phyloP scores from a whole-genome alignment of 2,888 invertebrate species.

The Cantharis nigra region DNA sequence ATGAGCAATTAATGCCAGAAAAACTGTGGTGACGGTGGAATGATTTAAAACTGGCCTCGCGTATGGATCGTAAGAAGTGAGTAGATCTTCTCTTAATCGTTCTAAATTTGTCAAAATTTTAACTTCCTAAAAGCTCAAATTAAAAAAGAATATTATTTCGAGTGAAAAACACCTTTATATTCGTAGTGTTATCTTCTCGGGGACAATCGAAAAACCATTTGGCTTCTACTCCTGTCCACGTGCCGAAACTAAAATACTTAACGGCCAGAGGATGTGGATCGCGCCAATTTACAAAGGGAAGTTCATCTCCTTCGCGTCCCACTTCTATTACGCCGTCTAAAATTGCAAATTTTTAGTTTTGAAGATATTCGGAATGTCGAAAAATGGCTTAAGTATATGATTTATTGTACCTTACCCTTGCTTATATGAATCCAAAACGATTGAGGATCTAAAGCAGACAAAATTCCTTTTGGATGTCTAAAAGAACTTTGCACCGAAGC shows the following conservation, averaged over 20 bases:
- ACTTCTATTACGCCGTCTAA: constrained; percentile 67
- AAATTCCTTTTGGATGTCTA: constrained; percentile 58
- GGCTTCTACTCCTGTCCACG: constrained; percentile 68
- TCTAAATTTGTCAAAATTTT: constrained; percentile 59
- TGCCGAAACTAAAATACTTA: constrained; percentile 70
- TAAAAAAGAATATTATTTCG: not conserved
- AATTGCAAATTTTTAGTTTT: not conserved
- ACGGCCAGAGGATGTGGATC: constrained; percentile 66
- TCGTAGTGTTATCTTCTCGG: constrained; percentile 46
- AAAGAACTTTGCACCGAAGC: constrained; percentile 62
- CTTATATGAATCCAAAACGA: constrained; percentile 69
- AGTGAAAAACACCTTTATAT: constrained; percentile 36
- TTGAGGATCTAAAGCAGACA: constrained; percentile 65
- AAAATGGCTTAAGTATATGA: too few relatives aligned
- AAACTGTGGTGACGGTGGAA: constrained; percentile 40
- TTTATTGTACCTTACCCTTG: constrained; percentile 53
- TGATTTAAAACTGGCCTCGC: constrained; percentile 46
- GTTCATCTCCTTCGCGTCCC: constrained; percentile 64
- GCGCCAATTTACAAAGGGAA: constrained; percentile 64
- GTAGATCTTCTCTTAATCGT: constrained; percentile 59
- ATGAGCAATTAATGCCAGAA: constrained; percentile 41
- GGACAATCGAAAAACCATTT: constrained; percentile 73
- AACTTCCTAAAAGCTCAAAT: constrained; percentile 53
- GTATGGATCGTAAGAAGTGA: constrained; percentile 57
- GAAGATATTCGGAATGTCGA: too few relatives aligned